Base-by-base conservation (phyloP, 2,113 vertebrate genomes). In the Gnathonemus longibarbis region DNA sequence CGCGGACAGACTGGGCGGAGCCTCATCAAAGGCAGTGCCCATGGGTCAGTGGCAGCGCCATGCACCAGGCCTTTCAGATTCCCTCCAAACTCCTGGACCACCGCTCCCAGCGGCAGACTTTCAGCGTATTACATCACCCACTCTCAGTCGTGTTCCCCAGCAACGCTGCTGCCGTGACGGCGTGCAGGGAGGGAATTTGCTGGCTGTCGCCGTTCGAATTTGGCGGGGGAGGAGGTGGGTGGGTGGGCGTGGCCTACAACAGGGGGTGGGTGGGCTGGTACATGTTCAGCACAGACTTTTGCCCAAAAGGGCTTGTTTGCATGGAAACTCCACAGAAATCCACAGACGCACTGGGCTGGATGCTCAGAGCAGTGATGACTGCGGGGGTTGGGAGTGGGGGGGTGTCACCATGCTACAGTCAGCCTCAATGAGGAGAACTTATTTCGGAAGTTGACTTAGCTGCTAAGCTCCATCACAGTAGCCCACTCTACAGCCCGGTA, bases 381-480 rank as follows among this genome's bases (percentile, higher is more conserved):
- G 39, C 77, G 24, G 13, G 35, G 39, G 17, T 80, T 5, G 74
- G 80, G 21, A 19, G 21, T 45, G 83, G 39, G 21, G 21, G 13
- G 21, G 39, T n/a, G 24, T n/a, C 45, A 84, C 45, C 4, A 1
- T 53, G 15, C 46, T 15, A 31, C 49, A 53, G 49, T 8, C 50
- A 21, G 5, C 27, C 85, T 31, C 50, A 10, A 31, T 11, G 4
- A 49, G 39, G 50, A 48, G 39, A 49, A 39, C 42, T 85, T 45
- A 93, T 93, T 92, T 89, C 88, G 89, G 56, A 91, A 89, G 91
- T 92, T 92, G 90, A 87, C 93, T 93, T 91, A 91, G 91, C 92
- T 92, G 93, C 91, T 91, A 92, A 89, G 91, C 90, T 92, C 92
- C 90, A 90, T 90, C 89, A 87, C 91, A 91, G 91, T 56, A 84